These are phyloP conservation scores for Otus sunia DNA, from an alignment of 2,113 vertebrate species.

Conservation along the genomic window DNA sequence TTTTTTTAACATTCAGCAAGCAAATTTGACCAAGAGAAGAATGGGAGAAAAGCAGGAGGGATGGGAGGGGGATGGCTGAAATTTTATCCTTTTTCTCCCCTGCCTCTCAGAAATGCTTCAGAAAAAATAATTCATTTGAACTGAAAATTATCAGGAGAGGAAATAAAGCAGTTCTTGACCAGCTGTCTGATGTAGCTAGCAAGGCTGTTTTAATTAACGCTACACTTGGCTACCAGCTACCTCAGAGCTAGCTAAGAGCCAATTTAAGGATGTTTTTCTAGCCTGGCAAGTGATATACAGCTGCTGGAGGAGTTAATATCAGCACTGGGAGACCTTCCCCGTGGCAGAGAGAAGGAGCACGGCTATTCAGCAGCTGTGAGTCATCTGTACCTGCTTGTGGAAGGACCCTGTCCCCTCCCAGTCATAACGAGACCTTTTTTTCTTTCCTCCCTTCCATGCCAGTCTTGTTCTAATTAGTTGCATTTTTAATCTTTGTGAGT, in stretches of 20 bases:
- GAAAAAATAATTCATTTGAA: not conserved
- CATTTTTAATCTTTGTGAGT: not conserved
- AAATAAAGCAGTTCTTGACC: not conserved
- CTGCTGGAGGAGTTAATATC: not conserved
- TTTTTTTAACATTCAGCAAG: not conserved
- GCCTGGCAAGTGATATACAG: not conserved
- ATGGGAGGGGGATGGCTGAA: not conserved
- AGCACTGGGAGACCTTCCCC: not conserved
- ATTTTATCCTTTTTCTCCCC: not conserved
- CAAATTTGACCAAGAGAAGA: not conserved
- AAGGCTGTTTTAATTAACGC: not conserved
- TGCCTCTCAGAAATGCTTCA: not conserved
- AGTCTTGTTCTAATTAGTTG: conserved; percentile 6
- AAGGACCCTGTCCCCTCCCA: not conserved
- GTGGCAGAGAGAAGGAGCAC: not conserved
- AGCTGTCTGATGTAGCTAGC: not conserved
- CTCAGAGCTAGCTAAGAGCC: not conserved
- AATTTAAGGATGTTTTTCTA: not conserved
- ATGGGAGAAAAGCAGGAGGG: not conserved
- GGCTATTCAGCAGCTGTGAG: not conserved
- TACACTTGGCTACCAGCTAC: not conserved
- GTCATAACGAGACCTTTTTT: not conserved
- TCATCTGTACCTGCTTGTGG: not conserved
- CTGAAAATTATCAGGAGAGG: not conserved
- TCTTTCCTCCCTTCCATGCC: not conserved